Evolutionary conservation across 2,797 vertebrate species (phyloP).

Genomic region (Phoxinus dragarum): DNA sequence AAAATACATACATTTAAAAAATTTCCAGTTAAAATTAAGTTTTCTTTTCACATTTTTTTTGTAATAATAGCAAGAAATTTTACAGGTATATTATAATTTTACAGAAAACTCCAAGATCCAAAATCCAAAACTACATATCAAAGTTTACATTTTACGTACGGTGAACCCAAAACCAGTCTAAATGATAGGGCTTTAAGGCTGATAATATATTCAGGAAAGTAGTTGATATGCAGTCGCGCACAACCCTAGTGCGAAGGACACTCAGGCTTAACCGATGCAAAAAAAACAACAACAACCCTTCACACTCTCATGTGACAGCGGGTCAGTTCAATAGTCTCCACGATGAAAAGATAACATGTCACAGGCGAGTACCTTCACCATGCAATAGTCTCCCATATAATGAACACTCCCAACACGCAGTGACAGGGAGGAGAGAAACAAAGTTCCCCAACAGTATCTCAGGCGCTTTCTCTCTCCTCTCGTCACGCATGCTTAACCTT

Average conservation of each 20-base stretch:
- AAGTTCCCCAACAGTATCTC: conserved; percentile 43
- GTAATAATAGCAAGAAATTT: neutral
- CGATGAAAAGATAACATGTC: conserved; percentile 43
- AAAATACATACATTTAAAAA: neutral
- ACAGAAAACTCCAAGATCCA: neutral
- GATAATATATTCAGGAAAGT: neutral
- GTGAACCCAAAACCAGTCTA: neutral
- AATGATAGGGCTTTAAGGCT: neutral
- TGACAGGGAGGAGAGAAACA: conserved; percentile 32
- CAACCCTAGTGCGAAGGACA: neutral
- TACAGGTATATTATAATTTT: neutral
- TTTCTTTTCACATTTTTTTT: too few relatives aligned
- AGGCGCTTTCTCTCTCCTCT: conserved; percentile 36
- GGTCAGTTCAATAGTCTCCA: conserved; percentile 16
- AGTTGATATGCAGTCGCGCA: neutral
- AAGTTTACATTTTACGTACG: too few relatives aligned
- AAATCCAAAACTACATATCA: neutral
- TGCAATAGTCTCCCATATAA: conserved; percentile 14
- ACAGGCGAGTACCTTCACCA: conserved; percentile 12
- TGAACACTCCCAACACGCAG: conserved; percentile 27
- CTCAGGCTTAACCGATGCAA: neutral
- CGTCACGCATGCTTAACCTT: conserved; percentile 62
- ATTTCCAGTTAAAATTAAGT: neutral
- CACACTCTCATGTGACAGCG: neutral
- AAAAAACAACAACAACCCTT: neutral